A percentile compares a stretch with the other conserved stretches of the same genome.
Conservation (phyloP, 2,888 invertebrate genomes). For the Dynastes grantii region DNA sequence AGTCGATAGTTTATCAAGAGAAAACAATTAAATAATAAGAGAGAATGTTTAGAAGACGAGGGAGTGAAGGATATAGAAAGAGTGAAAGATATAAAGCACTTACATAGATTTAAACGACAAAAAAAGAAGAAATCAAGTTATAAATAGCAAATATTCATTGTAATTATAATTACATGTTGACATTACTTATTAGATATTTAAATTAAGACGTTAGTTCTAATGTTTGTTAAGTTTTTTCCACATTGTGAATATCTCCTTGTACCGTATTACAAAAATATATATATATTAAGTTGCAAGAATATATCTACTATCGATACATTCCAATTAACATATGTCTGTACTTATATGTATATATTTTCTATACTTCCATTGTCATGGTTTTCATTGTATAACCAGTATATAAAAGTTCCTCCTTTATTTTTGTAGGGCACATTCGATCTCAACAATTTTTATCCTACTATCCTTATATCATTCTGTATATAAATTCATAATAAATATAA, state of each 20-base stretch:
- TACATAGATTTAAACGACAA: conserved; percentile 27
- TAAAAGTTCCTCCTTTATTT: conserved; percentile 37
- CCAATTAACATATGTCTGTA: conserved; percentile 28
- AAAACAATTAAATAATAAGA: conserved; percentile 11
- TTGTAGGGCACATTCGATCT: conserved; percentile 45
- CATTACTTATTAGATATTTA: conserved; percentile 62
- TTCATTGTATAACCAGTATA: conserved; percentile 18
- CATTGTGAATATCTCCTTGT: conserved; percentile 26
- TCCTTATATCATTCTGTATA: conserved; percentile 52
- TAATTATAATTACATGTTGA: conserved; percentile 64
- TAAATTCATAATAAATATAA: conserved; percentile 51
- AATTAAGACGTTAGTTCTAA: conserved; percentile 57
- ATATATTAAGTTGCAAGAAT: conserved; percentile 22
- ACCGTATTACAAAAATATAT: background rate
- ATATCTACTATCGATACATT: conserved; percentile 26
- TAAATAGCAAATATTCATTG: conserved; percentile 59
- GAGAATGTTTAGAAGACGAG: background rate
- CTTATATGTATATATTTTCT: conserved; percentile 34
- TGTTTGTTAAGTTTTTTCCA: conserved; percentile 46
- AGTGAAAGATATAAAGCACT: conserved; percentile 19
- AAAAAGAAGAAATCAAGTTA: conserved; percentile 35
- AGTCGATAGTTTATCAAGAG: conserved; percentile 34
- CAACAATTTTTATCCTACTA: conserved; percentile 46
- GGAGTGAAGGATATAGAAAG: background rate
- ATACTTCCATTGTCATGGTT: conserved; percentile 33